Conservation (phyloP, 1,140 invertebrate species). For the Varroa destructor region DNA sequence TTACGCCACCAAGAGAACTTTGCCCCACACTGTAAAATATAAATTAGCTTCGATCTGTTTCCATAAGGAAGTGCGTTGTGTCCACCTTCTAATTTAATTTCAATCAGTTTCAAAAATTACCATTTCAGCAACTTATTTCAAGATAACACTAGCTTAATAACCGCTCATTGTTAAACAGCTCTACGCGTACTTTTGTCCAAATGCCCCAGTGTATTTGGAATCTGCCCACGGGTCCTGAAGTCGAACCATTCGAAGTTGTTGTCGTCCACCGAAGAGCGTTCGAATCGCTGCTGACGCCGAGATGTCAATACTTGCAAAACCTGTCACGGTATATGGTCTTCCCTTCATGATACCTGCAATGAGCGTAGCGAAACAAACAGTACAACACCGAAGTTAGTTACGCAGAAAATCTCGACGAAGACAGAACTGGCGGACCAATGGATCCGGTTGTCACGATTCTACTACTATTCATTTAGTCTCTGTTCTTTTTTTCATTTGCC, state of each 20-base stretch:
- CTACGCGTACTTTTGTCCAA: slow-evolving; percentile 16
- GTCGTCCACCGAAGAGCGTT: slow-evolving; percentile 14
- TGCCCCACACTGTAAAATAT: too few relatives aligned
- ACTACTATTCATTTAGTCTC: background rate
- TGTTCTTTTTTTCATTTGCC: background rate
- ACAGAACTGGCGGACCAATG: background rate
- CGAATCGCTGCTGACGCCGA: slow-evolving; percentile 19
- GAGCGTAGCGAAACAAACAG: background rate
- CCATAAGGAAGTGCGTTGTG: too few relatives aligned
- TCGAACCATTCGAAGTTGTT: slow-evolving; percentile 22
- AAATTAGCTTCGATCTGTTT: too few relatives aligned
- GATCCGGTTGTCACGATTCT: background rate
- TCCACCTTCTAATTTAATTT: too few relatives aligned
- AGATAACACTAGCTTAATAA: too few relatives aligned
- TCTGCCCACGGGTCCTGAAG: slow-evolving; percentile 20
- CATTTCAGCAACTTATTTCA: too few relatives aligned
- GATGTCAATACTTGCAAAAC: slow-evolving; percentile 20
- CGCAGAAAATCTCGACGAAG: too few relatives aligned
- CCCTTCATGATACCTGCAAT: slow-evolving; percentile 14
- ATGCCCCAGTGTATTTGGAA: slow-evolving; percentile 19
- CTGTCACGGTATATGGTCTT: slow-evolving; percentile 20
- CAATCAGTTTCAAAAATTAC: too few relatives aligned
- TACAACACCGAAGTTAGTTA: background rate
- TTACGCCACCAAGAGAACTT: too few relatives aligned
- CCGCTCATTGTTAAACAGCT: too few relatives aligned